Percentiles rank a stretch among this genome's conserved stretches.
These are phyloP conservation scores for Hemicrepidius hirtus DNA, from an alignment of 2,888 invertebrate species.

Conservation along the genomic window DNA sequence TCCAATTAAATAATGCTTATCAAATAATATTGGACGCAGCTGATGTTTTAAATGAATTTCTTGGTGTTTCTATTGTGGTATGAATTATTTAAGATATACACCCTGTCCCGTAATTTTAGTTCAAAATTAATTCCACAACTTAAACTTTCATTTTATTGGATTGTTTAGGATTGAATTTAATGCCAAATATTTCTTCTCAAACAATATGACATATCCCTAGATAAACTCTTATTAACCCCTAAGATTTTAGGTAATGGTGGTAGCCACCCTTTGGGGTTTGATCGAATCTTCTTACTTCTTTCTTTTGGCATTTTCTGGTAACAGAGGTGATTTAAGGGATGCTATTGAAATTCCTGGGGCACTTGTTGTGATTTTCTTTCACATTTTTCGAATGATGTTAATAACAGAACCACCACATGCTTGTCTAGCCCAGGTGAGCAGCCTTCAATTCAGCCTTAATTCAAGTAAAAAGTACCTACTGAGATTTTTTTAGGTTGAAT, in stretches of 20 bases:
- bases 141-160: no score
- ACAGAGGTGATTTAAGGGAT: not conserved
- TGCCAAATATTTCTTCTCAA: no score
- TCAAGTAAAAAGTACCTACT: not conserved
- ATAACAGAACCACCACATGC: not conserved
- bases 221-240: no score
- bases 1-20: not conserved
- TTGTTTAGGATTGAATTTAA: no score
- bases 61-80: not conserved
- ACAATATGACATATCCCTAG: no score
- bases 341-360: not conserved
- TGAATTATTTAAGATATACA: no score
- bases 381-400: not conserved
- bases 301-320: not conserved
- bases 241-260: not conserved
- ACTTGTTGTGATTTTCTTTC: not conserved
- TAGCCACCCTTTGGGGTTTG: not conserved
- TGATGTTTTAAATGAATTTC: not conserved
- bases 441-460: not conserved
- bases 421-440: not conserved
- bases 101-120: no score
- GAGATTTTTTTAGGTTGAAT: not conserved
- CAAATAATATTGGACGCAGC: not conserved
- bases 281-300: slow-evolving; percentile 5
- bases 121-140: no score